Conservation (phyloP, 2,888 invertebrate genomes). For the Platycnemis pennipes region DNA sequence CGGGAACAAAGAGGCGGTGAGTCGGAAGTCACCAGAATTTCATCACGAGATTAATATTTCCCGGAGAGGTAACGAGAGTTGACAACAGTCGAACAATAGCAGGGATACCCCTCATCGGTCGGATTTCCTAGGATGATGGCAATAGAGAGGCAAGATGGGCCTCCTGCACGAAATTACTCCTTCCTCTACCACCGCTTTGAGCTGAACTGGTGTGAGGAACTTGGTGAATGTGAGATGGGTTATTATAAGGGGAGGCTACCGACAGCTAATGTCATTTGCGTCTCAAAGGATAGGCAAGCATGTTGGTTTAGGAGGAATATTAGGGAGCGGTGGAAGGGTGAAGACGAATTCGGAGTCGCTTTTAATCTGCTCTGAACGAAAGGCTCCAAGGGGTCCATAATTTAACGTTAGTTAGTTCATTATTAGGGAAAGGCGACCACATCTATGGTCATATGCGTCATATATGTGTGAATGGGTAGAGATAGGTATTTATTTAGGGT, state of each 20-base stretch:
- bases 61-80: neutral
- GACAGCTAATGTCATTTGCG: too few species aligned
- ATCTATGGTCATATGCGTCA: too few species aligned
- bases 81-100: constrained; percentile 2
- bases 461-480: too few species aligned
- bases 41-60: neutral
- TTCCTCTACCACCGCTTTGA: neutral
- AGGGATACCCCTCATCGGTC: neutral
- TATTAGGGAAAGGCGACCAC: too few species aligned
- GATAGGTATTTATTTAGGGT: too few species aligned
- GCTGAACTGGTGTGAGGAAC: neutral
- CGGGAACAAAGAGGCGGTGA: neutral
- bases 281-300: too few species aligned
- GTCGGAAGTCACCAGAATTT: neutral
- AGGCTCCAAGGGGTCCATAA: too few species aligned
- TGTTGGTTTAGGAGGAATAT: too few species aligned
- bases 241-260: neutral
- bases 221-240: neutral
- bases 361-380: too few species aligned
- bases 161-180: neutral
- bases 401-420: too few species aligned
- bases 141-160: neutral
- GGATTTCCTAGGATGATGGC: neutral
- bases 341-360: too few species aligned
- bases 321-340: too few species aligned